Conservation (phyloP, 1,140 invertebrate genomes). For the Linepithema humile region DNA sequence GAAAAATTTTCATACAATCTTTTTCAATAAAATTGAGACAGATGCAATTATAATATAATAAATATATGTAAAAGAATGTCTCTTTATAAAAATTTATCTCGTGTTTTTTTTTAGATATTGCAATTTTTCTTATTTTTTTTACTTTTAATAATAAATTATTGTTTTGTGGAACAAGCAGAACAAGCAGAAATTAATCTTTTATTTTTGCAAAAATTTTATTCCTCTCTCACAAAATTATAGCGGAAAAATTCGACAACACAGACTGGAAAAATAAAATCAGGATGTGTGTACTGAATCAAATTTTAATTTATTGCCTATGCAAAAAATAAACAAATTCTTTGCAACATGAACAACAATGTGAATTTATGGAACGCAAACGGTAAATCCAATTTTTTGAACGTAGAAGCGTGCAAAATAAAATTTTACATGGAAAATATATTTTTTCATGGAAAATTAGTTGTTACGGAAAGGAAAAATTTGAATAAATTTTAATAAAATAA, state of each 20-base stretch:
- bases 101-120: neutral
- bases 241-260: neutral
- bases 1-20: too few relatives aligned
- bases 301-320: neutral
- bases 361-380: constrained; percentile 6
- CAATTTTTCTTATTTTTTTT: neutral
- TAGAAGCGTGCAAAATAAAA: neutral
- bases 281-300: neutral
- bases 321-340: constrained; percentile 8
- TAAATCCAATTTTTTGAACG: neutral
- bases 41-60: too few relatives aligned
- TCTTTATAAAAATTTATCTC: too few relatives aligned
- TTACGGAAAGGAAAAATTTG: neutral
- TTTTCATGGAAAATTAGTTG: neutral
- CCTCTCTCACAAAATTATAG: neutral
- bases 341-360: neutral
- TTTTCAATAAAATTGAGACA: too few relatives aligned
- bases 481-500: neutral
- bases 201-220: neutral
- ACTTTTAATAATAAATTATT: neutral
- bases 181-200: neutral
- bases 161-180: neutral
- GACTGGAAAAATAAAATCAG: neutral
- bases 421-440: neutral
- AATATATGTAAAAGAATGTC: too few relatives aligned